Evolutionary conservation across 2,113 vertebrate genomes (phyloP).

Genomic region (Nesoenas mayeri): DNA sequence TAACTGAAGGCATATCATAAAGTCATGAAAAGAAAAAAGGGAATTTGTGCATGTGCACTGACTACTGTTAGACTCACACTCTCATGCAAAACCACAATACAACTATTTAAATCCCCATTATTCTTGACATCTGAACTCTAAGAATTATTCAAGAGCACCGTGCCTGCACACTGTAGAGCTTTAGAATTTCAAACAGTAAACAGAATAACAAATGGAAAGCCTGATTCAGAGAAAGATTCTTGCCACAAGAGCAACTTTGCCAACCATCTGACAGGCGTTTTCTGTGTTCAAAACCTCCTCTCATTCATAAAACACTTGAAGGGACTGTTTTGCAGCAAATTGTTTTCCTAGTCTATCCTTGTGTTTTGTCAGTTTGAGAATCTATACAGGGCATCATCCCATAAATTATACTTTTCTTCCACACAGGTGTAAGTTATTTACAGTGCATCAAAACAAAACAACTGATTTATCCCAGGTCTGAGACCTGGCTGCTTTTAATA

Average conservation of each 20-base stretch:
- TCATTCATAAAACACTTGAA: not conserved
- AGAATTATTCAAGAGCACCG: not conserved
- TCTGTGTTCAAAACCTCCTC: not conserved
- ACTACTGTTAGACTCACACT: not conserved
- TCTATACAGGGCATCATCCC: not conserved
- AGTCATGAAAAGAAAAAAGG: not conserved
- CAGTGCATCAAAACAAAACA: not conserved
- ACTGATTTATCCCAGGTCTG: not conserved
- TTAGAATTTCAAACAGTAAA: not conserved
- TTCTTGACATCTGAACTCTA: not conserved
- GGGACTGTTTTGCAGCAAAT: not conserved
- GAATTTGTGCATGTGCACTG: rapidly evolving
- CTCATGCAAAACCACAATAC: not conserved
- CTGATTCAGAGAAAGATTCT: not conserved
- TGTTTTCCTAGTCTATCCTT: not conserved
- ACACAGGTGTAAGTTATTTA: not conserved
- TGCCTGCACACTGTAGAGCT: not conserved
- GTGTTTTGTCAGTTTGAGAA: not conserved
- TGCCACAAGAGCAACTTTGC: rapidly evolving
- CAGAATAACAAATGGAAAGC: not conserved
- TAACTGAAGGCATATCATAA: not conserved
- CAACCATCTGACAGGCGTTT: not conserved
- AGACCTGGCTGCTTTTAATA: not conserved
- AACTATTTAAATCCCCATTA: not conserved
- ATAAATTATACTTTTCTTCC: not conserved